phyloP scores from a whole-genome alignment of 2,888 invertebrate species.

The Caenorhabditis wallacei region DNA sequence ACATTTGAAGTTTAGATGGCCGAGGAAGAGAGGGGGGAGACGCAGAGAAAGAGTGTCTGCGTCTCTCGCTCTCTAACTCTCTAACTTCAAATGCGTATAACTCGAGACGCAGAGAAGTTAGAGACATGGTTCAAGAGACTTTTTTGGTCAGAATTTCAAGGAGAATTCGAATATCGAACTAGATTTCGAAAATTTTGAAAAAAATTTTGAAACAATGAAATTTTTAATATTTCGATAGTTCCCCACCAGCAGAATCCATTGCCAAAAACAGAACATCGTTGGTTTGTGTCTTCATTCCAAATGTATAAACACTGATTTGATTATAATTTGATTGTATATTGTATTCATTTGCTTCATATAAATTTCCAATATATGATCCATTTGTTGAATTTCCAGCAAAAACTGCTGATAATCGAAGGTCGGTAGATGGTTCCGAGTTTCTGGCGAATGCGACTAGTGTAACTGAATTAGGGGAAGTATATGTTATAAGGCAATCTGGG shows the following conservation, averaged over 20 bases:
- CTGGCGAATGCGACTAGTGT: not conserved
- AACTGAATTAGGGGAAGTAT: not conserved
- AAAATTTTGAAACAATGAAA: no score
- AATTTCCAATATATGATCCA: not conserved
- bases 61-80: no score
- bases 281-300: not conserved
- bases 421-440: not conserved
- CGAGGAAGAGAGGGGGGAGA: no score
- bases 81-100: no score
- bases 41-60: no score
- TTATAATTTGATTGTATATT: not conserved
- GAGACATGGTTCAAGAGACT: no score
- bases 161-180: no score
- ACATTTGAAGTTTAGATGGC: no score
- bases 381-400: not conserved
- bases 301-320: not conserved
- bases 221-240: no score
- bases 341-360: not conserved
- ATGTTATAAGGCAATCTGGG: not conserved
- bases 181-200: no score
- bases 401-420: not conserved
- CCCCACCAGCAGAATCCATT: not conserved
- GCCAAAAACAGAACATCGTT: not conserved
- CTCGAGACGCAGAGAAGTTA: no score
- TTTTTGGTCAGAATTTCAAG: no score